phyloP scores from a whole-genome alignment of 2,888 invertebrate species.

The Machimus rusticus region DNA sequence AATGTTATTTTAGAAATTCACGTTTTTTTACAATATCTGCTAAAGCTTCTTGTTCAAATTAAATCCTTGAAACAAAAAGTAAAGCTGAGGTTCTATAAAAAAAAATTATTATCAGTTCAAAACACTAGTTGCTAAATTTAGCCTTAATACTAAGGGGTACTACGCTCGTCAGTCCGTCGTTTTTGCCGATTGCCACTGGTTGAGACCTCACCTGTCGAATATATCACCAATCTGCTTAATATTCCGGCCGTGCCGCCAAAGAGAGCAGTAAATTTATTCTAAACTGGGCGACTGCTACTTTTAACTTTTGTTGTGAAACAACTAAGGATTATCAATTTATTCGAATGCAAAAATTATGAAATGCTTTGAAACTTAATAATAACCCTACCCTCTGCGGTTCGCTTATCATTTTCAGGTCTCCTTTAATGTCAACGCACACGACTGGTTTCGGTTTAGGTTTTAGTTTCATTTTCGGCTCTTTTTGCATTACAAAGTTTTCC shows the following conservation, averaged over 20 bases:
- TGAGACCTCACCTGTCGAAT: neutral
- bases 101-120: neutral
- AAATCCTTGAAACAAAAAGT: neutral
- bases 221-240: neutral
- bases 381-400: neutral
- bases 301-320: neutral
- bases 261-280: constrained; percentile 21
- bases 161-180: neutral
- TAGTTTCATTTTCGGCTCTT: neutral
- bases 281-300: neutral
- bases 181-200: neutral
- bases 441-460: neutral
- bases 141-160: neutral
- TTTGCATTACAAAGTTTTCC: constrained; percentile 12
- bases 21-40: neutral
- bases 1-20: too few relatives aligned
- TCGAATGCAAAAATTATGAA: constrained; percentile 16
- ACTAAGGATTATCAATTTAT: constrained; percentile 3
- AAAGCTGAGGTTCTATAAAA: neutral
- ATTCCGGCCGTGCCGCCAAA: neutral
- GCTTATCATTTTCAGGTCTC: neutral
- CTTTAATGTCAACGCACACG: constrained; percentile 20
- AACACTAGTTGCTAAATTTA: neutral
- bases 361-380: neutral
- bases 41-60: neutral